Percentiles rank a stretch among this genome's conserved stretches.
Conservation (phyloP, 2,888 invertebrate genomes). For the Minunthozetes semirufus region DNA sequence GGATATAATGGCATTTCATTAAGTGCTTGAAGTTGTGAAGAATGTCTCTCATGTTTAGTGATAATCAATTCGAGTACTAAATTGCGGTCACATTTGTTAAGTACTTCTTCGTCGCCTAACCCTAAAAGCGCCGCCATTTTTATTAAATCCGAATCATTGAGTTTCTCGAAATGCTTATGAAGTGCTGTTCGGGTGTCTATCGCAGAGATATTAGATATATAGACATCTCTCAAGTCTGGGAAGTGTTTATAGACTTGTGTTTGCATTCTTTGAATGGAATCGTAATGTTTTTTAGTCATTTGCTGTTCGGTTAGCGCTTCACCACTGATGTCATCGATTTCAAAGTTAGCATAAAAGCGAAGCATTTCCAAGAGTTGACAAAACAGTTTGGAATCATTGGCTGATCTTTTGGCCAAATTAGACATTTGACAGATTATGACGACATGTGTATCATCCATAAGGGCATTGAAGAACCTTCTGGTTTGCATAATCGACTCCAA, state of each 20-base stretch:
- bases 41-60: slow-evolving; percentile 66
- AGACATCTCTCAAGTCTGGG: slow-evolving; percentile 73
- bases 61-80: slow-evolving; percentile 75
- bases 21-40: slow-evolving; percentile 84
- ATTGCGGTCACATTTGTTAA: slow-evolving; percentile 54
- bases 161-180: slow-evolving; percentile 71
- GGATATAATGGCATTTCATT: slow-evolving; percentile 99
- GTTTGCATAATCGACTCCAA: slow-evolving; percentile 91
- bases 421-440: slow-evolving; percentile 82
- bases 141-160: slow-evolving; percentile 65
- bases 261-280: slow-evolving; percentile 82
- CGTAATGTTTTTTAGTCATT: slow-evolving; percentile 87
- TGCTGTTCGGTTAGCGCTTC: slow-evolving; percentile 88
- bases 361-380: slow-evolving; percentile 85
- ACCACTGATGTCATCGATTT: slow-evolving; percentile 93
- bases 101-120: slow-evolving; percentile 18
- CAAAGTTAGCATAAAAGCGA: slow-evolving; percentile 92
- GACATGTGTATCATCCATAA: slow-evolving; percentile 88
- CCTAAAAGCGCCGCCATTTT: slow-evolving; percentile 16
- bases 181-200: slow-evolving; percentile 83
- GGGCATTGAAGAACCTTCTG: slow-evolving; percentile 89
- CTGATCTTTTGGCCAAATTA: slow-evolving; percentile 55
- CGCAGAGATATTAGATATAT: slow-evolving; percentile 85
- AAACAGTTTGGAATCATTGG: slow-evolving; percentile 82
- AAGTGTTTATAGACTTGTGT: slow-evolving; percentile 89